phyloP scores from a whole-genome alignment of 2,888 invertebrate species.

The Monoplex corrugatus region DNA sequence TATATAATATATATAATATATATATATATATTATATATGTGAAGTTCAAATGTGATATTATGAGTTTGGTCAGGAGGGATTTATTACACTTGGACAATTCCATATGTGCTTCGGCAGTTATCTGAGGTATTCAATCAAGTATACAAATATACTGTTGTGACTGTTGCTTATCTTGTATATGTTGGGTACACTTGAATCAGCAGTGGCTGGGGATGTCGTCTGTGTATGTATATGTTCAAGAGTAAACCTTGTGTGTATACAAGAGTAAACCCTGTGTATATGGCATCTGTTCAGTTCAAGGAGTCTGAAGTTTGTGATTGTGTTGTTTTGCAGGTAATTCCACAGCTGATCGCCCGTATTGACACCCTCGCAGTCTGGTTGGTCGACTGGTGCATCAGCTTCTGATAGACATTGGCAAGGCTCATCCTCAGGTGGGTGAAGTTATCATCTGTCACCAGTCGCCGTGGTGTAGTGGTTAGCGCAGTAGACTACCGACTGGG shows the following conservation, averaged over 20 bases:
- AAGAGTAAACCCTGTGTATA: not conserved
- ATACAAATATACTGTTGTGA: too few species aligned
- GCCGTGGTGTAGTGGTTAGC: not conserved
- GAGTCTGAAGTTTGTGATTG: not conserved
- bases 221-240: not conserved
- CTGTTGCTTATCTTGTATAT: too few species aligned
- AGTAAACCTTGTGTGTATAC: not conserved
- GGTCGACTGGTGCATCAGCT: constrained; percentile 95
- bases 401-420: constrained; percentile 97
- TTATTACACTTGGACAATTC: too few species aligned
- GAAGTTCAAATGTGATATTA: too few species aligned
- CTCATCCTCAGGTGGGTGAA: constrained; percentile 91
- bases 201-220: not conserved
- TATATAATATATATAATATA: too few species aligned
- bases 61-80: too few species aligned
- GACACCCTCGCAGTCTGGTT: constrained; percentile 95
- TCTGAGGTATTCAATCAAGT: too few species aligned
- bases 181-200: not conserved
- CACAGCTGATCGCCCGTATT: constrained; percentile 98
- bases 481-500: too few species aligned
- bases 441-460: too few species aligned
- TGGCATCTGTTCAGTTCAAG: not conserved
- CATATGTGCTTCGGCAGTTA: too few species aligned
- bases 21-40: too few species aligned
- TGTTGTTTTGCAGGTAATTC: constrained; percentile 88